phyloP scores from a whole-genome alignment of 2,888 invertebrate genomes.

The Periphyllus acericola region DNA sequence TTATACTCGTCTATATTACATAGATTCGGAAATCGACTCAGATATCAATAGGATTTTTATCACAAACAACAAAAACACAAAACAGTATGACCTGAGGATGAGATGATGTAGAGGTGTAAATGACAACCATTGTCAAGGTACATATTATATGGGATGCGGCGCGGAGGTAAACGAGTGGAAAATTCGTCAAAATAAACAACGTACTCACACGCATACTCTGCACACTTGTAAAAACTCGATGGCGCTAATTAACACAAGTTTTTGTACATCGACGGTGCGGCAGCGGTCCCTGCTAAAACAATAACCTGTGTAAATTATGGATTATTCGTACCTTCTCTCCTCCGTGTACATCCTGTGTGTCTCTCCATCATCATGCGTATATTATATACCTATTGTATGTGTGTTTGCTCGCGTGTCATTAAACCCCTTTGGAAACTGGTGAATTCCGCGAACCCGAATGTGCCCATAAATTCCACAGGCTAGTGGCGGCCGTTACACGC shows the following conservation, averaged over 20 bases:
- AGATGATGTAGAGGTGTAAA: not conserved
- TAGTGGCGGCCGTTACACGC: conserved; percentile 20
- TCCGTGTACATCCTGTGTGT: not conserved
- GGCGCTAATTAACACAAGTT: conserved; percentile 51
- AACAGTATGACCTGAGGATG: not conserved
- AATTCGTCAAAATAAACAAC: conserved; percentile 18
- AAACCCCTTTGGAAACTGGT: conserved; percentile 46
- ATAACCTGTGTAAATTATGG: conserved; percentile 60
- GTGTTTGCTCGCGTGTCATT: conserved; percentile 41
- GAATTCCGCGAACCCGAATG: conserved; percentile 49
- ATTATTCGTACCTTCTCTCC: conserved; percentile 40
- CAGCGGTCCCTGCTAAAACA: conserved; percentile 29
- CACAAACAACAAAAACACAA: not conserved
- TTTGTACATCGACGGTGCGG: conserved; percentile 10
- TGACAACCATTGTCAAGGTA: not conserved
- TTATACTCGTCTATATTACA: too few species aligned
- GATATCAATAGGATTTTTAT: too few species aligned
- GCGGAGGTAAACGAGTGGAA: not conserved
- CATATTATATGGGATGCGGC: not conserved
- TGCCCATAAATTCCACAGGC: conserved; percentile 53
- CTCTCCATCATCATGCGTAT: not conserved
- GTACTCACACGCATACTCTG: not conserved
- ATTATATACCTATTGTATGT: not conserved
- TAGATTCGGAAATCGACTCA: too few species aligned
- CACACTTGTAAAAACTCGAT: conserved; percentile 11